A percentile compares a stretch with the other conserved stretches of the same genome.
Conservation (phyloP, 2,113 vertebrate species). For the Eidolon helvum region DNA sequence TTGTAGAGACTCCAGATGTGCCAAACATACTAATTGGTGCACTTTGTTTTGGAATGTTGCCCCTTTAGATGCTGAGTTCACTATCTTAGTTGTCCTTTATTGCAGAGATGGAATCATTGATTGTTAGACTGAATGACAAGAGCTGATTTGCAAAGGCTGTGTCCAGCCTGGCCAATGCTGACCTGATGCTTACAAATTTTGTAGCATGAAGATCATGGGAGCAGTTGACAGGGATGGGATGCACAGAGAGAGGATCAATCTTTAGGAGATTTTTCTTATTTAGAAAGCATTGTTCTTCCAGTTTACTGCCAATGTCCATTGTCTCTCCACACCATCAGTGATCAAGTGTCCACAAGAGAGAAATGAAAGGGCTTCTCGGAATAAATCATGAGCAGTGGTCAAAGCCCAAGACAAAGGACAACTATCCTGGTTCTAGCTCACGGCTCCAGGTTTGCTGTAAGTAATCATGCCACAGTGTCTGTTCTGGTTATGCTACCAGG, state of each 20-base stretch:
- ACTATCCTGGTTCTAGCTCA: not conserved
- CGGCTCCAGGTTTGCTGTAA: not conserved
- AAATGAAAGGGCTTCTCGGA: not conserved
- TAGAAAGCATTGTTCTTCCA: not conserved
- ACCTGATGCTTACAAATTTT: not conserved
- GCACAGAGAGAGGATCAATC: not conserved
- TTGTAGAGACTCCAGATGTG: not conserved
- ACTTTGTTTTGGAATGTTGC: accelerated
- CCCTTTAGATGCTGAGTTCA: not conserved
- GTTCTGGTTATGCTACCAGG: not conserved
- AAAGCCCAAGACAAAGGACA: not conserved
- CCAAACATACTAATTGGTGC: not conserved
- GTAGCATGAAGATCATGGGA: not conserved
- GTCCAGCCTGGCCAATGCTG: not conserved
- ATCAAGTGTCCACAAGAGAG: not conserved
- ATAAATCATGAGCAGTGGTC: not conserved
- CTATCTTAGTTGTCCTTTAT: not conserved
- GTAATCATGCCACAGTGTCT: not conserved
- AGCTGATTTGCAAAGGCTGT: not conserved
- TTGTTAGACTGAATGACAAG: not conserved
- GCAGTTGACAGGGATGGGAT: not conserved
- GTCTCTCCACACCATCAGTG: not conserved
- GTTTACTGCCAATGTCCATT: not conserved
- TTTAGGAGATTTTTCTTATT: not conserved
- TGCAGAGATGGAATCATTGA: not conserved